A percentile compares a stretch with the other conserved stretches of the same genome.
These are phyloP conservation scores for Trypoxylus dichotomus DNA, from an alignment of 1,140 invertebrate genomes.

Conservation along the genomic window DNA sequence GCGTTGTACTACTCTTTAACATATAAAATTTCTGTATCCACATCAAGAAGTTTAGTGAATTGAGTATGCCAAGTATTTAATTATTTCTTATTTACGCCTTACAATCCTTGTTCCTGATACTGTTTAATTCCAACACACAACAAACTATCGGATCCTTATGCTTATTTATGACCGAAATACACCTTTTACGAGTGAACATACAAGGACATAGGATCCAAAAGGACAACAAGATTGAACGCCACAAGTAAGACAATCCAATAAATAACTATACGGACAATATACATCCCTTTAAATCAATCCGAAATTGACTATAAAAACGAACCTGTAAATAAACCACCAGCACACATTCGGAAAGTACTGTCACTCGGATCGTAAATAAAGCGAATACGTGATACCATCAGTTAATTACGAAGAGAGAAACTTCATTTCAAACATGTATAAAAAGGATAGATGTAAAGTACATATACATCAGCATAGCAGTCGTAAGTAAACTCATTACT, in stretches of 20 bases:
- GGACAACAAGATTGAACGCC: neutral
- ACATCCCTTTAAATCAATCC: slow-evolving; percentile 20
- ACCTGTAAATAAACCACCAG: slow-evolving; percentile 1
- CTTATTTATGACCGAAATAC: neutral
- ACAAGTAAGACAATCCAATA: slow-evolving; percentile 15
- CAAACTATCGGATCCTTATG: neutral
- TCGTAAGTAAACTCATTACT: neutral
- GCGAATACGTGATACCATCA: slow-evolving; percentile 16
- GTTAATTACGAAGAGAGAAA: slow-evolving; percentile 9
- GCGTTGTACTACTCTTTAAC: no score
- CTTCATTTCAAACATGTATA: neutral
- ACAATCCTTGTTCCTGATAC: no score
- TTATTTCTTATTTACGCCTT: no score
- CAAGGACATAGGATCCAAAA: neutral
- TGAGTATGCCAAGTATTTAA: no score
- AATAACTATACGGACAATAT: slow-evolving; percentile 2
- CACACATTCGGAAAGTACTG: slow-evolving; percentile 2
- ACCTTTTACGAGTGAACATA: neutral
- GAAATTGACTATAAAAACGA: slow-evolving; percentile 16
- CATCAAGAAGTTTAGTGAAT: no score
- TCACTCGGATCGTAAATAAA: slow-evolving; percentile 10
- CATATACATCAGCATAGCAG: no score
- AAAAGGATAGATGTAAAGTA: neutral
- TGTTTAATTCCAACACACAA: neutral
- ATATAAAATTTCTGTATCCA: no score